Base-by-base conservation (phyloP, 1,140 invertebrate species). In the Dysdera silvatica region DNA sequence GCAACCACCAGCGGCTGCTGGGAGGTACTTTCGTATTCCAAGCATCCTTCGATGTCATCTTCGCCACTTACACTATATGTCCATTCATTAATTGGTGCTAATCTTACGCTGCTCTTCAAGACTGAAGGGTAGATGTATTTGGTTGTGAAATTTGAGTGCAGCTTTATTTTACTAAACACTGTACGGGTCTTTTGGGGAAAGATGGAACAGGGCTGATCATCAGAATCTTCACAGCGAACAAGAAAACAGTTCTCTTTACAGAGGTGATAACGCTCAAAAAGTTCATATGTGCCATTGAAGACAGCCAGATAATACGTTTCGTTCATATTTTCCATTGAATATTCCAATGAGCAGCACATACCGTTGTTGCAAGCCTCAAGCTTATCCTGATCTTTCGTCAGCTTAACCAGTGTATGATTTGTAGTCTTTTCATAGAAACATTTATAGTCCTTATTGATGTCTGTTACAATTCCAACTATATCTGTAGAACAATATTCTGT, bases 331-430 rank as follows among this genome's bases (percentile, higher is more conserved):
- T n/a, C n/a, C 2, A 55, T 4, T 10, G 40, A 16, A 40, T 68
- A 68, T 16, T 61, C 8, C 4, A 70, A 8, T 14, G 40, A 37
- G 41, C 68, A 70, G 43, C 68, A 68, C 16, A 70, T 28, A 2
- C 68, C 68, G 41, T 61, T 60, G 45, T 63, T 28, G 47, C 68
- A 70, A 5, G 45, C 41, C 29, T 61, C 45, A 14, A 67, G 8
- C 16, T 48, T 33, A 12, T 31, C 60, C 3, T 16, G 23, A 3
- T 26, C 29, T 14, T 59, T 12, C 2, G 5, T 33, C 7, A 70
- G 23, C 37, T 62, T 60, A 6, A 41, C 8, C 7, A 68, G 35
- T 4, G 55, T 57, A 31, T 52, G 62, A 18, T 51, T 40, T 7
- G 28, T 24, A 8, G 29, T 48, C 8, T 35, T 32, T 20, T 29